These are phyloP conservation scores for Agriopis leucophaearia DNA, from an alignment of 2,888 invertebrate genomes.

Conservation along the genomic window DNA sequence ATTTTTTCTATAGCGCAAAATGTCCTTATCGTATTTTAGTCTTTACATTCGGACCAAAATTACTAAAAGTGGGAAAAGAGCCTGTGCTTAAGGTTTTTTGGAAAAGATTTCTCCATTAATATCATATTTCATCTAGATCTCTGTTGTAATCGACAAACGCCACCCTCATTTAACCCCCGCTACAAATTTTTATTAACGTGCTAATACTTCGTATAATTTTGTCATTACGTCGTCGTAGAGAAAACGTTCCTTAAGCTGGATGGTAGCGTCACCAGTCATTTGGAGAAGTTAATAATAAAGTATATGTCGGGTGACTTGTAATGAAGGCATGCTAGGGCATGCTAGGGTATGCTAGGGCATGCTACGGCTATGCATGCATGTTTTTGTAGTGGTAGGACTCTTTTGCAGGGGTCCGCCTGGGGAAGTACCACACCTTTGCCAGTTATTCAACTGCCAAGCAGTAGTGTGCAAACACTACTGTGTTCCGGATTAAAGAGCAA, in stretches of 20 bases:
- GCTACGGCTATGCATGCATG: no score
- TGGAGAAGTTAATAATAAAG: conserved; percentile 24
- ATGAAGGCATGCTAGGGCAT: neutral
- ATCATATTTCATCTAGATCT: conserved; percentile 14
- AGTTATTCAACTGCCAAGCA: no score
- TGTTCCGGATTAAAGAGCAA: no score
- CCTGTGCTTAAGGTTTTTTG: neutral
- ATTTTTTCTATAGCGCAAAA: no score
- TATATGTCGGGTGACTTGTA: conserved; percentile 49
- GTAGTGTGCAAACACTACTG: no score
- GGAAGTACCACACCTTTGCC: no score
- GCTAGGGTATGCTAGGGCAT: no score
- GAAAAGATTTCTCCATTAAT: neutral
- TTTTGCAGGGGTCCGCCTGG: no score
- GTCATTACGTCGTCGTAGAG: conserved; percentile 65
- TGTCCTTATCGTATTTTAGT: no score
- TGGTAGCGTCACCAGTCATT: conserved; percentile 68
- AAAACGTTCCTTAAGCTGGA: conserved; percentile 65
- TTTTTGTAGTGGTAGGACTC: no score
- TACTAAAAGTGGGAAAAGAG: no score
- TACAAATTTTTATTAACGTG: conserved; percentile 83
- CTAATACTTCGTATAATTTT: conserved; percentile 83
- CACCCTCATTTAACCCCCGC: conserved; percentile 63
- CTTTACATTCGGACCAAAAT: no score
- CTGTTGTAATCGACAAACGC: conserved; percentile 23